phyloP scores from a whole-genome alignment of 1,140 invertebrate species.

The Macrosteles quadrilineatus region DNA sequence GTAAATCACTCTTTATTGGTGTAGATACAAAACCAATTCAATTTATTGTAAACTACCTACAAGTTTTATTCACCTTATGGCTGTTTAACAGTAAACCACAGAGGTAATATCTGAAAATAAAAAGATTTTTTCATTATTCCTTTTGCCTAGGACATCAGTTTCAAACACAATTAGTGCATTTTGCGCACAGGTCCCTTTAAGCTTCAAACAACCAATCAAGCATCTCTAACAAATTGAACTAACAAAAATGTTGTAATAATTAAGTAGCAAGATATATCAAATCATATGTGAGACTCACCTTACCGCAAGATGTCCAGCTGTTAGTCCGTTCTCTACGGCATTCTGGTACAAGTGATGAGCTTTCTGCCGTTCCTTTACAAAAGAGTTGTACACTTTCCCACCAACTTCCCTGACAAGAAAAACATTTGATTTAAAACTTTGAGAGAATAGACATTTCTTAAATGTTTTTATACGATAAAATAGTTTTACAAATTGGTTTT shows the following conservation, averaged over 20 bases:
- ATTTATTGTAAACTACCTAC: no score
- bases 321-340: conserved; percentile 59
- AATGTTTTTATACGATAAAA: not conserved
- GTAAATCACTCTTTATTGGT: no score
- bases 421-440: not conserved
- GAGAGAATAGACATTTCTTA: not conserved
- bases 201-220: no score
- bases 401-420: conserved; percentile 52
- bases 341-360: conserved; percentile 63
- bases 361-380: conserved; percentile 62
- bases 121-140: no score
- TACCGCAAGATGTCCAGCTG: conserved; percentile 60
- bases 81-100: no score
- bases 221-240: no score
- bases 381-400: conserved; percentile 55
- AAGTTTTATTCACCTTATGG: no score
- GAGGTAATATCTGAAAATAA: no score
- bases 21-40: no score
- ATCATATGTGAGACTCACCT: conserved; percentile 50
- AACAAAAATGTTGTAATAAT: not conserved
- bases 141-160: no score
- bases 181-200: no score
- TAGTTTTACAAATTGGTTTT: not conserved
- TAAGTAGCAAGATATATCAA: not conserved
- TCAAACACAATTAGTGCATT: no score